Evolutionary conservation across 2,888 invertebrate genomes (phyloP).

Genomic region (Camptogramma bilineatum): DNA sequence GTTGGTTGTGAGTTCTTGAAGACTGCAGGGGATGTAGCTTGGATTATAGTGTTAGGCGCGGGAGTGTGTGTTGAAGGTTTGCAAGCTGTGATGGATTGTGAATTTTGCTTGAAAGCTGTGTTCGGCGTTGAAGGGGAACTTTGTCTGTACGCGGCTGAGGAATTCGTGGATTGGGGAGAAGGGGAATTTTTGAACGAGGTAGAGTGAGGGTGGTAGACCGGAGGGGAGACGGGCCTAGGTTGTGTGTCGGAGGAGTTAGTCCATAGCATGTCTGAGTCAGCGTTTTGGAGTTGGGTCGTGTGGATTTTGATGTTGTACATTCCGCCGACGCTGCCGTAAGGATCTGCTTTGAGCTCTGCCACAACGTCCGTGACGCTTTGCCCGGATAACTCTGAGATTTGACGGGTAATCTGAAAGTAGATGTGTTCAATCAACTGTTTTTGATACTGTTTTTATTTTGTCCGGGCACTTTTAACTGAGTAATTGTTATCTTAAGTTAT

Average conservation of each 20-base stretch:
- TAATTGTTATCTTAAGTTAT: too few species aligned
- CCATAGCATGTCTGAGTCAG: conserved; percentile 49
- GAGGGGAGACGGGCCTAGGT: conserved; percentile 56
- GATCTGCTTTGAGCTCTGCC: conserved; percentile 80
- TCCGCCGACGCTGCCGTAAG: conserved; percentile 85
- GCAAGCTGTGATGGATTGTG: conserved; percentile 13
- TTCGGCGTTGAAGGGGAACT: conserved; percentile 10
- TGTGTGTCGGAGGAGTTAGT: conserved; percentile 59
- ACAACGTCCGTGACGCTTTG: conserved; percentile 74
- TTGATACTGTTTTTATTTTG: too few species aligned
- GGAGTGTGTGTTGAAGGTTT: conserved; percentile 5
- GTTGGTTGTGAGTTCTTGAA: conserved; percentile 17
- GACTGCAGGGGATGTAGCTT: background rate
- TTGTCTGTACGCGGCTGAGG: conserved; percentile 10
- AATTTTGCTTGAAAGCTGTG: conserved; percentile 17
- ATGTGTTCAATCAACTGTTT: background rate
- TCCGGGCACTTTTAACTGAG: too few species aligned
- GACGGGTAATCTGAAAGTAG: conserved; percentile 67
- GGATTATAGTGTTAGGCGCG: conserved; percentile 4
- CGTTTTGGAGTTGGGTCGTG: conserved; percentile 59
- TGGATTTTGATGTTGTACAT: conserved; percentile 86
- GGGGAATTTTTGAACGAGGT: conserved; percentile 21
- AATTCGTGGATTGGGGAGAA: conserved; percentile 10
- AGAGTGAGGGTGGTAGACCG: conserved; percentile 28
- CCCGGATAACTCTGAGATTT: conserved; percentile 80